Percentiles rank a stretch among this genome's conserved stretches.
Evolutionary conservation across 2,797 vertebrate genomes (phyloP).

Genomic region (Gallirallus australis): DNA sequence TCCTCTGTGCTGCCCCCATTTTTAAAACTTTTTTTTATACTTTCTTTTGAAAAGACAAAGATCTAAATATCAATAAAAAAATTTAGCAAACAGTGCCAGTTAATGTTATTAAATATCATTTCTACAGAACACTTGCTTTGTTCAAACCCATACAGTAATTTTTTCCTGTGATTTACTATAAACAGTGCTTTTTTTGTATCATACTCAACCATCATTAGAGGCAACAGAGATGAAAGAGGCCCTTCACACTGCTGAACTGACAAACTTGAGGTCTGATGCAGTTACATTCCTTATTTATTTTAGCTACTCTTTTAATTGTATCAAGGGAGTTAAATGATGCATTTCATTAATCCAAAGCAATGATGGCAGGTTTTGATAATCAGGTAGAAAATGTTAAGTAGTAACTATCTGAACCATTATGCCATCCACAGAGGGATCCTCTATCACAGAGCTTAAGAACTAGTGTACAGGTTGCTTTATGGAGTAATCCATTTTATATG

Average conservation of each 20-base stretch:
- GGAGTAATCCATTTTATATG: neutral
- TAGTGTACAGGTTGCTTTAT: neutral
- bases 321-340: neutral
- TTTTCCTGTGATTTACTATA: neutral
- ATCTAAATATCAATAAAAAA: neutral
- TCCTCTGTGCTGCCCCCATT: neutral
- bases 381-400: neutral
- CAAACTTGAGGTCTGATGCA: neutral
- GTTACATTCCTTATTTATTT: neutral
- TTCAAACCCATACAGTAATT: neutral
- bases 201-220: neutral
- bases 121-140: neutral
- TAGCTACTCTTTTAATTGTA: neutral
- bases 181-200: neutral
- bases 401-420: neutral
- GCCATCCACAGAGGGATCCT: neutral
- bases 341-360: neutral
- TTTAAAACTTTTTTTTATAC: neutral
- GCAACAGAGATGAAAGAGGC: neutral
- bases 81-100: neutral
- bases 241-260: neutral
- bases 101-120: neutral
- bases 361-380: neutral
- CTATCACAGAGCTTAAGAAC: neutral
- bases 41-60: neutral